Conservation (phyloP, 1,140 invertebrate genomes). For the Drosophila miranda region DNA sequence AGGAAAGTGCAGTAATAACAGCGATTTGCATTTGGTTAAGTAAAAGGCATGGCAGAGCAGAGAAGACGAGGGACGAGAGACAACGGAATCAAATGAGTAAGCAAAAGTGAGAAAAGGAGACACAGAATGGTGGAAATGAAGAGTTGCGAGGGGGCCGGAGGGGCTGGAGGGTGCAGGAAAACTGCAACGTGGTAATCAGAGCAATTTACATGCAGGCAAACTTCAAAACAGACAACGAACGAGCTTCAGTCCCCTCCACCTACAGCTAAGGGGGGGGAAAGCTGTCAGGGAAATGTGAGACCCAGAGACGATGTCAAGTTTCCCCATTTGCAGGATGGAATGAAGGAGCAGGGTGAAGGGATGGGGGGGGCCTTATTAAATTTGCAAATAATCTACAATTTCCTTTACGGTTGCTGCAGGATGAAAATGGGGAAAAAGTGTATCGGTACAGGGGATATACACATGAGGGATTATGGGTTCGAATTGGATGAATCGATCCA, state of each 20-base stretch:
- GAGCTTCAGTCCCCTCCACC: too few species aligned
- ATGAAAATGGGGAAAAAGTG: slow-evolving; percentile 3
- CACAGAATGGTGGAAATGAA: neutral
- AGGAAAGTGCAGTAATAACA: slow-evolving; percentile 68
- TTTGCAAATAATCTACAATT: slow-evolving; percentile 68
- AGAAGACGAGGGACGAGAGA: slow-evolving; percentile 47
- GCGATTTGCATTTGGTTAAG: slow-evolving; percentile 74
- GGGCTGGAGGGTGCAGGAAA: slow-evolving; percentile 24
- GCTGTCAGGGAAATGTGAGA: neutral
- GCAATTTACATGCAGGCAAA: slow-evolving; percentile 80
- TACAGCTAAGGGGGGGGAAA: slow-evolving; percentile 1
- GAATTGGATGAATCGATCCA: too few species aligned
- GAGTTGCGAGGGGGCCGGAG: neutral
- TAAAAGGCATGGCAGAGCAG: slow-evolving; percentile 42
- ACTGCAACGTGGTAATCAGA: slow-evolving; percentile 76
- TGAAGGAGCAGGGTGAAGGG: neutral
- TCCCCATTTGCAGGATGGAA: slow-evolving; percentile 19
- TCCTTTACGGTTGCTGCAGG: slow-evolving; percentile 43
- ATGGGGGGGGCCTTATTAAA: slow-evolving; percentile 49
- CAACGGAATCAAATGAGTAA: slow-evolving; percentile 74
- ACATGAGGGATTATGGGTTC: too few species aligned
- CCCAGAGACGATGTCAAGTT: slow-evolving; percentile 39
- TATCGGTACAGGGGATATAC: too few species aligned
- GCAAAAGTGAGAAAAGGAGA: slow-evolving; percentile 34
- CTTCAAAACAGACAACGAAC: slow-evolving; percentile 68